phyloP scores from a whole-genome alignment of 2,888 invertebrate genomes.

The Stenolophus ochropezus region DNA sequence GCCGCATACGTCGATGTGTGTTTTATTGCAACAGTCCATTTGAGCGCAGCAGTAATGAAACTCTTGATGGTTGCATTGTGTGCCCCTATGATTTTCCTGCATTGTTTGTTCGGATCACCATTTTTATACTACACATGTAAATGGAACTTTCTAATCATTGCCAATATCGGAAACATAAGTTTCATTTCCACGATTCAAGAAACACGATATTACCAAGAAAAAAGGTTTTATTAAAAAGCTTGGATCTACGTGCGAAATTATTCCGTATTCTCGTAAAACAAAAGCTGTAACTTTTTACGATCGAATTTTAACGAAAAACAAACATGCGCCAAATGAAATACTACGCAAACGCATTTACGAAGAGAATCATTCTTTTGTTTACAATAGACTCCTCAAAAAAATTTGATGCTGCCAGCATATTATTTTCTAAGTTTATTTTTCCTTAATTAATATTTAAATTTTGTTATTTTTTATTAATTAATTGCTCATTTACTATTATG shows the following conservation, averaged over 20 bases:
- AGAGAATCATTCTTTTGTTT: background rate
- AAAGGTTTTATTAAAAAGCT: slow-evolving; percentile 37
- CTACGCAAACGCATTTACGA: background rate
- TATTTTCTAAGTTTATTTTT: no score
- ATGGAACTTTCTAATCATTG: background rate
- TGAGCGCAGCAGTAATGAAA: slow-evolving; percentile 7
- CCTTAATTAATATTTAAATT: no score
- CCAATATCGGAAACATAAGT: background rate
- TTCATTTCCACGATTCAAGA: slow-evolving; percentile 19
- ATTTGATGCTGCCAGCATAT: no score
- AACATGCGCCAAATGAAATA: slow-evolving; percentile 21
- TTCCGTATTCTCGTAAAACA: slow-evolving; percentile 47
- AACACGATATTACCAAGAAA: slow-evolving; percentile 2
- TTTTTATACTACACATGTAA: no score
- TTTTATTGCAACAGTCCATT: slow-evolving; percentile 15
- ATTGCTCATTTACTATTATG: no score
- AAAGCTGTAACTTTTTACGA: slow-evolving; percentile 43
- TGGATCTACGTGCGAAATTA: slow-evolving; percentile 31
- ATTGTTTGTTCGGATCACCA: background rate
- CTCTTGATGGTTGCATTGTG: background rate
- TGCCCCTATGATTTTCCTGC: background rate
- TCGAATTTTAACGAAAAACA: slow-evolving; percentile 35
- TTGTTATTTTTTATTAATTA: no score
- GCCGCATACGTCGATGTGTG: background rate
- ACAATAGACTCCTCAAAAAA: no score